Conservation (phyloP, 2,888 invertebrate species). For the Hartigia nigra region DNA sequence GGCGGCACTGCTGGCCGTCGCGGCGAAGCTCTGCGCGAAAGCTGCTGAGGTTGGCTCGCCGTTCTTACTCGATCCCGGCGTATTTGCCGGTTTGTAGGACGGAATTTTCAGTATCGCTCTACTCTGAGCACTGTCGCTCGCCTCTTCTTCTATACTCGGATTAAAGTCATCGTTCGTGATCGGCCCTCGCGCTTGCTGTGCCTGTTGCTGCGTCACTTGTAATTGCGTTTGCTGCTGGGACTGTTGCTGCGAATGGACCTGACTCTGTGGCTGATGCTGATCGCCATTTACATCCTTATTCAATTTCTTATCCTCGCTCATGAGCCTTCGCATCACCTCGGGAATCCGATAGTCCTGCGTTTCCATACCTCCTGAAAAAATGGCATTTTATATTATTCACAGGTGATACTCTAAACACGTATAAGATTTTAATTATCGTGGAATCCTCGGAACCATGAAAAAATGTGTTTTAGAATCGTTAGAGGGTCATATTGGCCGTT, state of each 20-base stretch:
- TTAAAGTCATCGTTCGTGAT: constrained; percentile 68
- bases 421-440: background rate
- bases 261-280: constrained; percentile 42
- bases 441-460: background rate
- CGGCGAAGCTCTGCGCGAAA: constrained; percentile 53
- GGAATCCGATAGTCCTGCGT: constrained; percentile 67
- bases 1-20: constrained; percentile 43
- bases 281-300: constrained; percentile 62
- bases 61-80: constrained; percentile 60
- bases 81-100: constrained; percentile 80
- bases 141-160: constrained; percentile 63
- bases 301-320: constrained; percentile 69
- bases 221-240: constrained; percentile 49
- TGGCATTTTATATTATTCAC: background rate
- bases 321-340: constrained; percentile 70
- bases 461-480: background rate
- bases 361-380: constrained; percentile 49
- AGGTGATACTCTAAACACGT: background rate
- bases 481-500: background rate
- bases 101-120: constrained; percentile 90
- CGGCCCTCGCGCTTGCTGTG: constrained; percentile 48
- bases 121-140: constrained; percentile 64
- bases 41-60: constrained; percentile 55
- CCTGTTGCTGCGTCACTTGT: constrained; percentile 37
- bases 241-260: constrained; percentile 25